Conservation (phyloP, 30 jellyfish, hydroid and myxozoan species). For the Catostylus mosaicus region DNA sequence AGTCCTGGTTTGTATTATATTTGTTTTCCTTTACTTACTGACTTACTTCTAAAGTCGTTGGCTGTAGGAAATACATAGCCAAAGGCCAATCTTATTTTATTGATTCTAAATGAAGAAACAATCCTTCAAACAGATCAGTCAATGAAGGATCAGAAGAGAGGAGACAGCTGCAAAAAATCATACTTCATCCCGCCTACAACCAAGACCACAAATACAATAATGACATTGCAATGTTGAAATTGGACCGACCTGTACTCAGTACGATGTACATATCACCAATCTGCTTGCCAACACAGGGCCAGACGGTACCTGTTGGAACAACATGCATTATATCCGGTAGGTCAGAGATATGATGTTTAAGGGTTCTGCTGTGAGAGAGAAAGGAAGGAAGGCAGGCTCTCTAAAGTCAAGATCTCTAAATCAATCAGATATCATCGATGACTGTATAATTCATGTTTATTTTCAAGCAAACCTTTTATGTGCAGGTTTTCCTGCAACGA, state of each 20-base stretch:
- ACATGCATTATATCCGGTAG: constrained; percentile 61
- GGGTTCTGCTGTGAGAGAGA: too few relatives aligned
- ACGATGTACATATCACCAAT: constrained; percentile 30
- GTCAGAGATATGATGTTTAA: not conserved
- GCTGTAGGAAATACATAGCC: too few relatives aligned
- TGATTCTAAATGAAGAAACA: not conserved
- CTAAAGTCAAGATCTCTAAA: too few relatives aligned
- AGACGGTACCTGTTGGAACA: constrained; percentile 19
- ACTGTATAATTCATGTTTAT: too few relatives aligned
- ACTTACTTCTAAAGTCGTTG: too few relatives aligned
- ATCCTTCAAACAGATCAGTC: not conserved
- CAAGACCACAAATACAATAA: constrained; percentile 21
- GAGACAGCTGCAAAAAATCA: constrained; percentile 14
- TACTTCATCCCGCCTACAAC: constrained; percentile 43
- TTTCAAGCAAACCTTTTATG: not conserved
- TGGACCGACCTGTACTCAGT: constrained; percentile 41
- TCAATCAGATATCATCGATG: too few relatives aligned
- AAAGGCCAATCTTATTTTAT: too few relatives aligned
- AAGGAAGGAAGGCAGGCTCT: too few relatives aligned
- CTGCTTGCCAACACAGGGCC: constrained; percentile 66
- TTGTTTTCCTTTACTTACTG: too few relatives aligned
- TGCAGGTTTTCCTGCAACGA: not conserved
- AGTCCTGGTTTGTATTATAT: too few relatives aligned
- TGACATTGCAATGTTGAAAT: constrained; percentile 63
- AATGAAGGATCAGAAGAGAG: constrained; percentile 42